Evolutionary conservation across 2,113 vertebrate genomes (phyloP).

Genomic region (Archilochus colubris): DNA sequence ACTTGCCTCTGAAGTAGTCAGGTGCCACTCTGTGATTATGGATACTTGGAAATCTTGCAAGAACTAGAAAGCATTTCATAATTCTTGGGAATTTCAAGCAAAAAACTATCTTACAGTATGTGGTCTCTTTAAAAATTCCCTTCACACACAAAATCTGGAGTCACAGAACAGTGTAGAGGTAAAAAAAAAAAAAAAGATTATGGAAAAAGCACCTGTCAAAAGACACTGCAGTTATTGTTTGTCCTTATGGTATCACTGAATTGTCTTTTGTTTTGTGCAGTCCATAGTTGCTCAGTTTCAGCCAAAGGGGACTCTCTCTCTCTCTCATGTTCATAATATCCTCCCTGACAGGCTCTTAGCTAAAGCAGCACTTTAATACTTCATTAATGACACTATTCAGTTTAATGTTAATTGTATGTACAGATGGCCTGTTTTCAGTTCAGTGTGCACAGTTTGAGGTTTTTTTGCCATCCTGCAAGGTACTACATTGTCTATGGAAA

Average conservation of each 20-base stretch:
- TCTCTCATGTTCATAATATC: neutral
- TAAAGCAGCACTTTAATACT: slow-evolving; percentile 1
- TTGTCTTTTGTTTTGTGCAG: neutral
- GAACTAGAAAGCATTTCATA: neutral
- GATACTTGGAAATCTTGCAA: neutral
- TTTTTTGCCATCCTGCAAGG: neutral
- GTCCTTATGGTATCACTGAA: neutral
- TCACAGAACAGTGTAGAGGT: neutral
- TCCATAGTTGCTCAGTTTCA: neutral
- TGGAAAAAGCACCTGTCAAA: neutral
- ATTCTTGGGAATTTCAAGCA: neutral
- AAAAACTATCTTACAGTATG: neutral
- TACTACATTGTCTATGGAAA: neutral
- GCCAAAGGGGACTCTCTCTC: neutral
- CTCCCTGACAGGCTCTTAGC: neutral
- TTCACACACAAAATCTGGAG: neutral
- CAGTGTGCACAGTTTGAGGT: neutral
- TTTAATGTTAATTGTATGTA: neutral
- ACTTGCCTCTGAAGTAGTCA: neutral
- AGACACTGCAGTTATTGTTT: neutral
- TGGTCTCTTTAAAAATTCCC: neutral
- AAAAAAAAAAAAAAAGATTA: neutral
- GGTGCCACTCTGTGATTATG: neutral
- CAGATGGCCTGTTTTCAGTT: slow-evolving; percentile 50
- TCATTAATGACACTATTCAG: slow-evolving; percentile 23